phyloP scores from a whole-genome alignment of 2,113 vertebrate species.

The Catharus minimus region DNA sequence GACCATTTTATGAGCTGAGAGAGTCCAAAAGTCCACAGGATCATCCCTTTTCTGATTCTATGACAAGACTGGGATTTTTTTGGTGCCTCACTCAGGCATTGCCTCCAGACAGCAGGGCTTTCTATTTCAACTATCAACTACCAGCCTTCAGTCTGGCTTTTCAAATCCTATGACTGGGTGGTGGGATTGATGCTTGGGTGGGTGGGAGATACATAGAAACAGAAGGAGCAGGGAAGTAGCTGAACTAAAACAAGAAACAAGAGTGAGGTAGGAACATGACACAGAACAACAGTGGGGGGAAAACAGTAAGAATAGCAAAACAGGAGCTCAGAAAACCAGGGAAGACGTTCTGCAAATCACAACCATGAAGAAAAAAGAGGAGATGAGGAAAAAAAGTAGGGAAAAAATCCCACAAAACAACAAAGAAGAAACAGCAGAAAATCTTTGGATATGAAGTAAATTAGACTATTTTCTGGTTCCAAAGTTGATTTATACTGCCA shows the following conservation, averaged over 20 bases:
- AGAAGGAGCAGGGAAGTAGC: background rate
- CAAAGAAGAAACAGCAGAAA: background rate
- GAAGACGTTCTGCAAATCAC: background rate
- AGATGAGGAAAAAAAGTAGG: background rate
- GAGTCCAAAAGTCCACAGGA: background rate
- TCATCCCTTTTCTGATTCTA: background rate
- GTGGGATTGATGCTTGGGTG: background rate
- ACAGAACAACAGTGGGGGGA: background rate
- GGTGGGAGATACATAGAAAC: background rate
- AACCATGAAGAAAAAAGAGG: background rate
- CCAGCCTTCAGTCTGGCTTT: background rate
- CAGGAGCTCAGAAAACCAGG: background rate
- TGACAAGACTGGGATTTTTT: background rate
- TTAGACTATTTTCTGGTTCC: background rate
- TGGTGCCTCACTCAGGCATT: background rate
- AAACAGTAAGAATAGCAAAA: background rate
- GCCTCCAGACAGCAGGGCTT: background rate
- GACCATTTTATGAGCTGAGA: background rate
- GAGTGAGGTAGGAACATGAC: background rate
- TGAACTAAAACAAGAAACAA: conserved; percentile 1
- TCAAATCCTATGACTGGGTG: background rate
- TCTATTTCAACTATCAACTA: background rate
- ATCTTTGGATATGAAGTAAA: background rate
- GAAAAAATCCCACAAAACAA: background rate
- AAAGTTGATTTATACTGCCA: background rate